Evolutionary conservation across 64 coral and sea anemone species (phyloP), one percentile per base, ranked within the genome.

Genomic region (Montipora foliosa): DNA sequence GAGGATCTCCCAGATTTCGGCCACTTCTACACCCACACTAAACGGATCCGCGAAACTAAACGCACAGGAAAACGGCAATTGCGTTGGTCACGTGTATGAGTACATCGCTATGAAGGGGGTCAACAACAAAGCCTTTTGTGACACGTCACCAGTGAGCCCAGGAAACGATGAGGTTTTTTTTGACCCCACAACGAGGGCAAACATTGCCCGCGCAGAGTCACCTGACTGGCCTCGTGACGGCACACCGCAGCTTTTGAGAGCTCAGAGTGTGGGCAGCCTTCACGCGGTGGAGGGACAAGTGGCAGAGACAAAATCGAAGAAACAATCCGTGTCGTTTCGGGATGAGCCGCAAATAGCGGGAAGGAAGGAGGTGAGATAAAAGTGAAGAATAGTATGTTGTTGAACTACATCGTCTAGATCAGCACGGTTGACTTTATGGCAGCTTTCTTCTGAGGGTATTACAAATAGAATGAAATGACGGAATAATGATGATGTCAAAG

Each of bases 1-100:
- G 19, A 66, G 95, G 0, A 93, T 96, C 24, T 96, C 86, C 44
- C 92, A 91, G 15, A 11, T 93, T 67, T 96, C 95, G 4, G 82
- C 82, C 47, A 72, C 62, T 4, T 86, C 64, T 49, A 64, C 62
- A 2, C 50, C 5, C 6, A 51, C 15, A 15, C 46, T 44, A 21
- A 72, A 71, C 9, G 82, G 47, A 19, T 86, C 20, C 16, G 16
- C 17, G n/a, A 86, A 86, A 46, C 66, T 46, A 3, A 67, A 72
- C 16, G 44, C 49, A 19, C 49, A 22, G 7, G 62, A 71, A 16
- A 86, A 84, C 16, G 55, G 55, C 25, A 45, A 86, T 20, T 71
- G 44, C 49, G 45, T 21, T 0, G 61, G 21, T 84, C 4, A 14
- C 15, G 61, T 49, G 47, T 45, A 9, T 19, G 82, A 86, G 46